Base-by-base conservation (phyloP, 2,113 vertebrate species). In the Cebus imitator region DNA sequence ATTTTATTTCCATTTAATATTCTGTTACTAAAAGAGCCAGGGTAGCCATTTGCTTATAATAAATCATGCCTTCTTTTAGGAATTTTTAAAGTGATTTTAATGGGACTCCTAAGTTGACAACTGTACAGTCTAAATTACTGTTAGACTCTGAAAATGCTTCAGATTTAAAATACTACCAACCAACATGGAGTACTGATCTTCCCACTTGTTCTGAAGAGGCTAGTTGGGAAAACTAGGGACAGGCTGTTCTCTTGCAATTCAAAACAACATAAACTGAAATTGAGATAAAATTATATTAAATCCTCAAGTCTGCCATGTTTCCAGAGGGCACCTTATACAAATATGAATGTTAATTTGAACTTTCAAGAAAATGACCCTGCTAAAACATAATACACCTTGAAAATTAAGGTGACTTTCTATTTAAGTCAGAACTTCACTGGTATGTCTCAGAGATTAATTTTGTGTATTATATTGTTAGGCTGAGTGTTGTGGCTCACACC, bases 31-130 rank as follows among this genome's bases (percentile, higher is more conserved):
- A 90, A 72, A 92, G 61, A 80, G 7, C n/a, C 52, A 92, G 68
- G 10, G 32, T 84, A 83, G 61, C 45, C 61, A 90, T 96, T 96
- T 94, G 78, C 13, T 92, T 89, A 35, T 84, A 95, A 87, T 93
- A 95, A 92, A 80, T 95, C 20, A 66, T 88, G 25, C 73, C 80
- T 79, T 43, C 58, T 70, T 93, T 2, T 86, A 85, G 95, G 78
- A 81, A 87, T 87, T 88, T 95, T 95, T 50, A 81, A 78, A 80
- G 72, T 92, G 6, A 30, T 37, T 73, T 86, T 82, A 92, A n/a
- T 83, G 58, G 81, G 91, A 70, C 35, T 90, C 80, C 13, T 94
- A 50, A 76, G 37, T 30, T 85, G 61, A 75, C 82, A 82, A 66
- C 66, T 88, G 35, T 90, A 35, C 45, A 45, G 61, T 70, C 55